Evolutionary conservation across 2,888 invertebrate species (phyloP), one percentile per base, ranked within the genome.

Genomic region (Cremastinae sp.): DNA sequence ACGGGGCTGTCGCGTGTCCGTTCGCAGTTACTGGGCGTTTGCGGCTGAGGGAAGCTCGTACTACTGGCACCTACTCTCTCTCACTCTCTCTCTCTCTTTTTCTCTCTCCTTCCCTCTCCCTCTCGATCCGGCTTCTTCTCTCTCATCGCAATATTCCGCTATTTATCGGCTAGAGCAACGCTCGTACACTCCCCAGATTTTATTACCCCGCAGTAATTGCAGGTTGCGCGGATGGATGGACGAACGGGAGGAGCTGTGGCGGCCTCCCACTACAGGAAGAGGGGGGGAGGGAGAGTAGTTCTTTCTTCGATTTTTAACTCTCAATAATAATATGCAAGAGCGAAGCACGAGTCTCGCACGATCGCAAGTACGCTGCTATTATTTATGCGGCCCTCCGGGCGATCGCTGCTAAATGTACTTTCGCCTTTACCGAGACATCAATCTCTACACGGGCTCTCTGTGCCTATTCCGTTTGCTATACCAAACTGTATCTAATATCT

Each of bases 1-100:
- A 80, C 80, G 70, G 41, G 79, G 81, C 80, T 81, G 78, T 85
- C 83, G 86, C 86, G 85, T 86, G 85, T 82, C 79, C 79, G 72
- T 37, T 77, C 69, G 84, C 84, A 82, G 83, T 87, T 85, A 86
- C 69, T 59, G 58, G 43, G 64, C 62, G 58, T 51, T 28, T 66
- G 55, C 55, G 28, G 49, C 64, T 22, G 41, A 58, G 20, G 59
- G 73, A 70, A 62, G 56, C 75, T 75, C 58, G 45, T 68, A 70
- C 76, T 59, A 53, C 72, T 62, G 39, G 74, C 71, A 74, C 68
- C 78, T 74, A 74, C 75, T 73, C 51, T 64, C 47, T 43, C 47
- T 16, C 47, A 10, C 41, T 47, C 20, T 39, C 88, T 3, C 18
- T 45, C 18, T 2, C 37, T 12, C 35, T 10, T 14, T 45, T 35